Conservation (phyloP, 2,797 vertebrate species). For the Onychomys arenicola region DNA sequence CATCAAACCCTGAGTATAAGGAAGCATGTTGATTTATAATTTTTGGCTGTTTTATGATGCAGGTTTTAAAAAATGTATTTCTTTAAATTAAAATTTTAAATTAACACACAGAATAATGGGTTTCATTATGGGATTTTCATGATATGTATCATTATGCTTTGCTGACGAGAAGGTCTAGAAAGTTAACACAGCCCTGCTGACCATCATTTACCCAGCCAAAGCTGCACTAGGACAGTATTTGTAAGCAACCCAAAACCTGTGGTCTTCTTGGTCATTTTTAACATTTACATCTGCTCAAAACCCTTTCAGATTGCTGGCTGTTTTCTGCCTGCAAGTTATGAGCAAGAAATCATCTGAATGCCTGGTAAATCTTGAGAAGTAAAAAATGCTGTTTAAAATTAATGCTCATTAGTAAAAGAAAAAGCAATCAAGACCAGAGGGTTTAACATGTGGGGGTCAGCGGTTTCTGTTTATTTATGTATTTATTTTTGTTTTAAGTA, state of each 20-base stretch:
- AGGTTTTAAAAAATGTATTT: not conserved
- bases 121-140: not conserved
- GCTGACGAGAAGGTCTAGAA: not conserved
- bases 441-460: not conserved
- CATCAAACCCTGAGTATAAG: not conserved
- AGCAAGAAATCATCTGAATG: constrained; percentile 12
- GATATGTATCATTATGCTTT: not conserved
- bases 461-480: not conserved
- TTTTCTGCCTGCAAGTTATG: constrained; percentile 25
- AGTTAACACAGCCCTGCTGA: not conserved
- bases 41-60: constrained; percentile 5
- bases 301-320: not conserved
- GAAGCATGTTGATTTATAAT: not conserved
- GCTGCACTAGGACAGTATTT: not conserved
- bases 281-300: constrained; percentile 21
- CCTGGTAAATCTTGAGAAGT: constrained; percentile 35
- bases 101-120: not conserved
- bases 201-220: not conserved
- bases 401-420: not conserved
- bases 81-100: not conserved
- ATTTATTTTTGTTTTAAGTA: not conserved
- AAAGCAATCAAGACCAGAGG: not conserved
- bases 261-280: constrained; percentile 44
- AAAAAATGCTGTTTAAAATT: constrained; percentile 70
- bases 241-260: constrained; percentile 9